These are phyloP conservation scores for Watsonalla binaria DNA, from an alignment of 2,888 invertebrate species.

Conservation along the genomic window DNA sequence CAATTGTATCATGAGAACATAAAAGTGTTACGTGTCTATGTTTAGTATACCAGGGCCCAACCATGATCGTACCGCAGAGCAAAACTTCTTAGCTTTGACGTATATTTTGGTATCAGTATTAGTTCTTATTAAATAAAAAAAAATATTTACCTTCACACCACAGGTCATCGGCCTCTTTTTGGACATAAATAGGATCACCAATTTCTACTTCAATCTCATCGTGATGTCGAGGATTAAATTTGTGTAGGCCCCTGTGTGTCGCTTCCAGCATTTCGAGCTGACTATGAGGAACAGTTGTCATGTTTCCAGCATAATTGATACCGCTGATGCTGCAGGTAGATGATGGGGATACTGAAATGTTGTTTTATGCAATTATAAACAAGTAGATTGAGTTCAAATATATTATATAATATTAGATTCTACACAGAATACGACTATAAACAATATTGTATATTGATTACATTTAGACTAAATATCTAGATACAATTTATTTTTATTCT, in stretches of 20 bases:
- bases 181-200: slow-evolving; percentile 97
- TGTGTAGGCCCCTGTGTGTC: slow-evolving; percentile 96
- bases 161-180: slow-evolving; percentile 96
- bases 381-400: not conserved
- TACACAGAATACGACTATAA: no score
- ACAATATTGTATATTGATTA: no score
- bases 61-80: no score
- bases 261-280: slow-evolving; percentile 93
- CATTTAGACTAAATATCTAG: not conserved
- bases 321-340: slow-evolving; percentile 77
- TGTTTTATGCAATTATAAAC: not conserved
- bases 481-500: not conserved
- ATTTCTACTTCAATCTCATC: slow-evolving; percentile 98
- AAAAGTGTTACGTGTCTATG: not conserved
- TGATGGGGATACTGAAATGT: slow-evolving; percentile 72
- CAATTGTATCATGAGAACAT: slow-evolving; percentile 2
- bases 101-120: no score
- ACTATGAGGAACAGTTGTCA: slow-evolving; percentile 86
- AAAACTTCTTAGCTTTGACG: no score
- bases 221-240: slow-evolving; percentile 95
- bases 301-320: slow-evolving; percentile 80
- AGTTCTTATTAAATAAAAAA: no score
- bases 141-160: slow-evolving; percentile 96
- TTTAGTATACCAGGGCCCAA: no score
- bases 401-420: no score